Conservation (phyloP, 2,888 invertebrate genomes). For the Alloscopus bannaensis region DNA sequence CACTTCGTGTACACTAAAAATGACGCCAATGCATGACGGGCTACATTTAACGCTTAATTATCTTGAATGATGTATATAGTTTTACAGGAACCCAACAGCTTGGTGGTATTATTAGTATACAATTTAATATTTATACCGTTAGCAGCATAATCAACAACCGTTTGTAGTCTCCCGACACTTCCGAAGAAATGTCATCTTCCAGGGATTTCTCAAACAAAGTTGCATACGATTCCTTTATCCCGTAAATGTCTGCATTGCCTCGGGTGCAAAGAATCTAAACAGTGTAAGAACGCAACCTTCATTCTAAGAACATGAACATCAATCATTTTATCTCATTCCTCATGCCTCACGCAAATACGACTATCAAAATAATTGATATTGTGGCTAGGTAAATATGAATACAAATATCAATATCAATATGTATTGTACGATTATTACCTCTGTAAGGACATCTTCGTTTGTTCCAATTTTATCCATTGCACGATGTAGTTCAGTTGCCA, state of each 20-base stretch:
- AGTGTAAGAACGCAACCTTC: neutral
- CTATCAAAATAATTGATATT: too few species aligned
- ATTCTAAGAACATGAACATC: neutral
- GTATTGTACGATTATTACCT: slow-evolving; percentile 33
- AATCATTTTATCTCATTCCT: neutral
- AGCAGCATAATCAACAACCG: slow-evolving; percentile 59
- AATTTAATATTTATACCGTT: too few species aligned
- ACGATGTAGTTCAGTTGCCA: slow-evolving; percentile 75
- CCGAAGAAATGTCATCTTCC: slow-evolving; percentile 53
- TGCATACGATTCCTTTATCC: slow-evolving; percentile 59
- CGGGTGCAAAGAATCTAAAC: slow-evolving; percentile 60
- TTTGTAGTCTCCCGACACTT: slow-evolving; percentile 64
- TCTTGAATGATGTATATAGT: neutral
- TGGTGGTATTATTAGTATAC: too few species aligned
- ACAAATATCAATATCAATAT: neutral
- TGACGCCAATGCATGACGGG: too few species aligned
- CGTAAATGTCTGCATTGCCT: slow-evolving; percentile 59
- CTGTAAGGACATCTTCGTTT: slow-evolving; percentile 60
- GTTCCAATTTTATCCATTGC: slow-evolving; percentile 74
- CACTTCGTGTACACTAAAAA: slow-evolving; percentile 77
- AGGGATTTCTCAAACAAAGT: slow-evolving; percentile 45
- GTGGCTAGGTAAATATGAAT: neutral
- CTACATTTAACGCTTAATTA: too few species aligned
- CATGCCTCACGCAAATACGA: too few species aligned
- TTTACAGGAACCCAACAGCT: neutral